Evolutionary conservation across 2,888 invertebrate species (phyloP), one percentile per base, ranked within the genome.

Genomic region (Epinotia demarniana): DNA sequence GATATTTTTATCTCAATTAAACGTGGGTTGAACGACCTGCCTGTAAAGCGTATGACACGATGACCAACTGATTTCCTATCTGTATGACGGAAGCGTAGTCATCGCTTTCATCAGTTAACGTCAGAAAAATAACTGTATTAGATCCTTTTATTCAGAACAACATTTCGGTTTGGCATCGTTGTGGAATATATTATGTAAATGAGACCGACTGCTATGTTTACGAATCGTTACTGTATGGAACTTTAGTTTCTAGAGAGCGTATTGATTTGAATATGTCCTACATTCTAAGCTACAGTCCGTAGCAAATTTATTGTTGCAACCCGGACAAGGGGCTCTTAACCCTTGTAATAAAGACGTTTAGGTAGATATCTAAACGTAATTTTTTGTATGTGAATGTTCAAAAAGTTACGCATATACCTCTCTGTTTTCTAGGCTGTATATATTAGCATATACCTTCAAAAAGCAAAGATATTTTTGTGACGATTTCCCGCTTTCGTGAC

Each of bases 41-140:
- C 39, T 58, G 23, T 58, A 55, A 75, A 75, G 63, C 61, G 23
- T 39, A 46, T 53, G n/a, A 27, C 55, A 8, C 19, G 49, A 70
- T 75, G 75, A 75, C 70, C 60, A 66, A 60, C 70, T 61, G 64
- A 75, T 75, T 55, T 60, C 3, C 23, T 60, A 64, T 64, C 70
- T 55, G 55, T 71, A 66, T 71, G 58, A 13, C n/a, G 53, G 53
- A 18, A 60, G 60, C 70, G 61, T 49, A 66, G 57, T 71, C 64
- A 70, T 53, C 18, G 27, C 57, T n/a, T 49, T 43, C 70, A 75
- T 75, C 70, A 75, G 71, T 75, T 75, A 75, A 68, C 23, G 70
- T 75, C 75, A 60, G 43, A 66, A 62, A 46, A 58, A 68, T 58
- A 33, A 70, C 19, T 39, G 53, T 18, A 18, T 66, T 58, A 53